A percentile compares a stretch with the other conserved stretches of the same genome.
Conservation (phyloP, 2,113 vertebrate genomes). For the Poeciliopsis occidentalis region DNA sequence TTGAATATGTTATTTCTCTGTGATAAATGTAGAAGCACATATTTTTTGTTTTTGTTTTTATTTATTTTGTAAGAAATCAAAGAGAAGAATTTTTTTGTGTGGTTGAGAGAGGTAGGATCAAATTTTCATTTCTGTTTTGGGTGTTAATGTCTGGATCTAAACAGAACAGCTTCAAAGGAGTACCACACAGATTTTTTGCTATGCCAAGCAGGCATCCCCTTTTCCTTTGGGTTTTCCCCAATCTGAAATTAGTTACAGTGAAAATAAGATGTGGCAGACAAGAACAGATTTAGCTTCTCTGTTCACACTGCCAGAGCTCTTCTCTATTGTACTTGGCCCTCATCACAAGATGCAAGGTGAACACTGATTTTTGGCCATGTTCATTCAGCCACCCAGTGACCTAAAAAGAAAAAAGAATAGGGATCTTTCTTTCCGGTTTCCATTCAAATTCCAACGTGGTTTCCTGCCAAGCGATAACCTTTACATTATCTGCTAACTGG, state of each 20-base stretch:
- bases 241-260: not conserved
- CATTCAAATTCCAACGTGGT: constrained; percentile 6
- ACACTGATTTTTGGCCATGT: not conserved
- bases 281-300: constrained; percentile 3
- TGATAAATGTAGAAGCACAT: not conserved
- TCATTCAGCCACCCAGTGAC: constrained; percentile 8
- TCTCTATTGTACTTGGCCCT: constrained; percentile 7
- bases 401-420: constrained; percentile 24
- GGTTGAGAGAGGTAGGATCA: not conserved
- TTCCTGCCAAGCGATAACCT: constrained; percentile 65
- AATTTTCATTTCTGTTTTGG: not conserved
- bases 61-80: no score
- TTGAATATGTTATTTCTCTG: not conserved
- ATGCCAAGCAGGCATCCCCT: not conserved
- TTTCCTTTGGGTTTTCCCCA: constrained; percentile 33
- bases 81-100: not conserved
- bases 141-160: not conserved
- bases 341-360: constrained; percentile 8
- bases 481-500: constrained; percentile 43
- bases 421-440: constrained; percentile 38
- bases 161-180: not conserved
- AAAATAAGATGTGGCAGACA: not conserved
- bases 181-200: not conserved
- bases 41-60: not conserved
- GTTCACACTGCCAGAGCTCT: not conserved